Conservation (phyloP, 2,888 invertebrate species). For the Trimorus sp. region DNA sequence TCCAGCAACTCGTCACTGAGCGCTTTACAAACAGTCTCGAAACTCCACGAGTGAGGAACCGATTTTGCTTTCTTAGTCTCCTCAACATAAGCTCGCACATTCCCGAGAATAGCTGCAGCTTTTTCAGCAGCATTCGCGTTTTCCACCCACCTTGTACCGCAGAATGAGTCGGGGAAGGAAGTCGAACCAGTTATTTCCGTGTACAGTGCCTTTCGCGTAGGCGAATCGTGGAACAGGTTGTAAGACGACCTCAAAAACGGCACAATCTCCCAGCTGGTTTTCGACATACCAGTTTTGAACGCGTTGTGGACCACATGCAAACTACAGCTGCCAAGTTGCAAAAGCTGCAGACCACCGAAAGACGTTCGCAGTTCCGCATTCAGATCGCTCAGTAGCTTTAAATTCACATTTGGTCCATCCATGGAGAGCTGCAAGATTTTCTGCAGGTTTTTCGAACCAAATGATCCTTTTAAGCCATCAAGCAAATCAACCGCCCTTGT, state of each 20-base stretch:
- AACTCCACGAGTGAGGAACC: constrained; percentile 38
- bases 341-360: constrained; percentile 16
- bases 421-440: constrained; percentile 67
- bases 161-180: constrained; percentile 71
- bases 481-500: constrained; percentile 44
- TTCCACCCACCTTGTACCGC: constrained; percentile 68
- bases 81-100: constrained; percentile 54
- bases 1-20: constrained; percentile 44
- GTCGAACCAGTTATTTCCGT: constrained; percentile 49
- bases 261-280: constrained; percentile 65
- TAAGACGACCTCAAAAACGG: constrained; percentile 67
- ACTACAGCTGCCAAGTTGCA: constrained; percentile 71
- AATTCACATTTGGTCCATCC: constrained; percentile 66
- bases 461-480: constrained; percentile 2
- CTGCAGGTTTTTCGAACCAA: constrained; percentile 1
- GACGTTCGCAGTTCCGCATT: constrained; percentile 1
- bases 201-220: constrained; percentile 71
- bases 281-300: constrained; percentile 68
- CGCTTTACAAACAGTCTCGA: constrained; percentile 29
- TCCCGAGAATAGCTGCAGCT: constrained; percentile 57
- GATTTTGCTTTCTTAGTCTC: constrained; percentile 36
- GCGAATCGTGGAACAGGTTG: constrained; percentile 71
- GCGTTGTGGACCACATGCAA: constrained; percentile 71
- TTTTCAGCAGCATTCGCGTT: constrained; percentile 61
- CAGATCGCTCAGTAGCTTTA: constrained; percentile 34